phyloP scores from a whole-genome alignment of 2,797 vertebrate genomes.

The Crocodylus rhombifer region DNA sequence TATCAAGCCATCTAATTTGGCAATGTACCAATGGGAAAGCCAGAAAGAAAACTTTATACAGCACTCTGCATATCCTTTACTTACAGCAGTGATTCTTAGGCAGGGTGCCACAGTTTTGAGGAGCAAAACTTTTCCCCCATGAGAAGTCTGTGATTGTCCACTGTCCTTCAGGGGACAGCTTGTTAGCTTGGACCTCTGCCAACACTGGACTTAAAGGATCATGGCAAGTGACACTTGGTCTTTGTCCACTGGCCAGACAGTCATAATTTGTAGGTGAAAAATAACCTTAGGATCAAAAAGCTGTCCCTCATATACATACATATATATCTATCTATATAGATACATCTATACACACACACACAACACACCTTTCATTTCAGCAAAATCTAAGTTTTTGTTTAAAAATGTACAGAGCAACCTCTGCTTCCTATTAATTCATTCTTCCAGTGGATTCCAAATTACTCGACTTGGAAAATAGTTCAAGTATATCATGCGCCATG shows the following conservation, averaged over 20 bases:
- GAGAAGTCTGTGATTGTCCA: accelerated
- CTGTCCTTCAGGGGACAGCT: not conserved
- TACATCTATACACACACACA: not conserved
- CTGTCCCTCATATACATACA: not conserved
- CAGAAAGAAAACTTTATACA: constrained; percentile 53
- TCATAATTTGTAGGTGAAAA: not conserved
- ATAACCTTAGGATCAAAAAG: not conserved
- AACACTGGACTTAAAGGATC: accelerated
- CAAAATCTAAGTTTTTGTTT: not conserved
- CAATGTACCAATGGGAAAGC: constrained; percentile 49
- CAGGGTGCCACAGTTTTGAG: not conserved
- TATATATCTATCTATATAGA: no score
- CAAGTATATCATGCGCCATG: accelerated
- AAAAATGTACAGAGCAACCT: not conserved
- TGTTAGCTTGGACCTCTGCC: not conserved
- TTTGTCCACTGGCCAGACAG: not conserved
- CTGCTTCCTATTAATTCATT: not conserved
- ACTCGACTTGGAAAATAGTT: not conserved
- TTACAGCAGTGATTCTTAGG: not conserved
- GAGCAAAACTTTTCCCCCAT: not conserved
- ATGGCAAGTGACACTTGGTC: accelerated
- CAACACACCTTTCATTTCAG: not conserved
- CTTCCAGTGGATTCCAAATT: not conserved
- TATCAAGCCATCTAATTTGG: constrained; percentile 65
- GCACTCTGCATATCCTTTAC: constrained; percentile 18